Base-by-base conservation (phyloP, 2,113 vertebrate species). In the Columbina picui region DNA sequence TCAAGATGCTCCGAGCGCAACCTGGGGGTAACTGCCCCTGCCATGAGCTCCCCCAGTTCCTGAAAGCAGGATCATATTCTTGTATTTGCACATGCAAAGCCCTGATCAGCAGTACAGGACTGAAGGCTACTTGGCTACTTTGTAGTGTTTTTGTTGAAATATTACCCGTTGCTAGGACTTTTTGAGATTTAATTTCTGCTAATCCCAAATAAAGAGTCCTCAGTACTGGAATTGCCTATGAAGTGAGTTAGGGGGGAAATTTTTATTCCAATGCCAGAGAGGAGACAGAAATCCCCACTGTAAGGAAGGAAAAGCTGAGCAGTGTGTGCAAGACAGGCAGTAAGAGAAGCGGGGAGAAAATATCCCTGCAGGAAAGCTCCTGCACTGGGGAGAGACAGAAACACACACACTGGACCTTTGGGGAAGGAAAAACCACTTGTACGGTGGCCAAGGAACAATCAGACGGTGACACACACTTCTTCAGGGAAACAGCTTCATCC, bases 51-150 rank as follows among this genome's bases (percentile, higher is more conserved):
- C 65, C 19, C 16, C 17, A 27, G 22, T 9, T 43, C 47, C 73
- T 32, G 29, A 41, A 9, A 56, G 18, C 57, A 75, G 41, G 29
- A 78, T 57, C 36, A 13, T 34, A 47, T 63, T 77, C 59, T 26
- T 0, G 0, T 39, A 32, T 21, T 65, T 49, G n/a, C 38, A 59
- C 3, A 1, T 52, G 78, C 27, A 61, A 80, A 65, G 39, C 32
- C 20, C 56, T 70, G 41, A 9, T 41, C 32, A 47, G 59, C 47
- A 52, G 9, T 9, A 26, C 27, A 29, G 47, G 64, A 36, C 81
- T 41, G 25, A 61, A 85, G 39, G 34, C 32, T 47, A 30, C 21
- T 73, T 47, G 39, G 34, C 32, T 47, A 30, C 21, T 73, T 47
- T 30, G 6, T 15, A 21, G 73, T 2, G 1, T 3, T 84, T 53